Conservation (phyloP, 2,888 invertebrate genomes). For the Euproctis similis region DNA sequence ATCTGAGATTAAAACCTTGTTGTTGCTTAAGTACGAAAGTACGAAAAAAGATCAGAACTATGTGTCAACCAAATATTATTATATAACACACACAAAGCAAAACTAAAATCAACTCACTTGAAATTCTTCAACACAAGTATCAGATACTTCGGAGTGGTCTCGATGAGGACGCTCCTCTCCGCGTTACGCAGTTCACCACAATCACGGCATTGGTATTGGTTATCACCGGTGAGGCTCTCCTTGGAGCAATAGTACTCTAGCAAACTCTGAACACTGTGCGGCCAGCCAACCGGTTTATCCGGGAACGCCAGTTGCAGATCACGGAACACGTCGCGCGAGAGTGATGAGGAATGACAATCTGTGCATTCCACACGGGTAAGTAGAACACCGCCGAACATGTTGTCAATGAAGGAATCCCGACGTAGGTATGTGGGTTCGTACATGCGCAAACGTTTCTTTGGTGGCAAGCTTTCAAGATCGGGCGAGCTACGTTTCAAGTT, state of each 20-base stretch:
- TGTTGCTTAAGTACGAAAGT: no score
- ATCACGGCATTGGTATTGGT: slow-evolving; percentile 85
- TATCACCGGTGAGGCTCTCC: slow-evolving; percentile 86
- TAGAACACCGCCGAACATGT: slow-evolving; percentile 85
- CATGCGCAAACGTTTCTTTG: slow-evolving; percentile 42
- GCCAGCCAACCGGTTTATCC: slow-evolving; percentile 56
- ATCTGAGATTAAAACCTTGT: no score
- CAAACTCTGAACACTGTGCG: slow-evolving; percentile 83
- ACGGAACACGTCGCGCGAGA: slow-evolving; percentile 85
- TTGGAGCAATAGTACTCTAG: slow-evolving; percentile 86
- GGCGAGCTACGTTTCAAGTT: slow-evolving; percentile 28
- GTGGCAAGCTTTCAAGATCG: slow-evolving; percentile 20
- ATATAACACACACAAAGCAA: no score
- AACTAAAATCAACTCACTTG: slow-evolving; percentile 63
- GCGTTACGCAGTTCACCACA: slow-evolving; percentile 86
- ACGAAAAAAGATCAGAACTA: no score
- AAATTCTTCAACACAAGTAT: slow-evolving; percentile 89
- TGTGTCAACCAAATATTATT: no score
- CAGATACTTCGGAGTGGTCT: slow-evolving; percentile 84
- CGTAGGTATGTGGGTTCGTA: slow-evolving; percentile 34
- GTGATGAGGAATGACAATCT: slow-evolving; percentile 82
- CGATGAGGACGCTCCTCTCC: slow-evolving; percentile 74
- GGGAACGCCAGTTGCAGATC: slow-evolving; percentile 88
- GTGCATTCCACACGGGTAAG: slow-evolving; percentile 84
- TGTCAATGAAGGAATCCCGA: slow-evolving; percentile 72